Percentiles rank a stretch among this genome's conserved stretches.
These are phyloP conservation scores for Columba janthina DNA, from an alignment of 2,113 vertebrate species.

Conservation along the genomic window DNA sequence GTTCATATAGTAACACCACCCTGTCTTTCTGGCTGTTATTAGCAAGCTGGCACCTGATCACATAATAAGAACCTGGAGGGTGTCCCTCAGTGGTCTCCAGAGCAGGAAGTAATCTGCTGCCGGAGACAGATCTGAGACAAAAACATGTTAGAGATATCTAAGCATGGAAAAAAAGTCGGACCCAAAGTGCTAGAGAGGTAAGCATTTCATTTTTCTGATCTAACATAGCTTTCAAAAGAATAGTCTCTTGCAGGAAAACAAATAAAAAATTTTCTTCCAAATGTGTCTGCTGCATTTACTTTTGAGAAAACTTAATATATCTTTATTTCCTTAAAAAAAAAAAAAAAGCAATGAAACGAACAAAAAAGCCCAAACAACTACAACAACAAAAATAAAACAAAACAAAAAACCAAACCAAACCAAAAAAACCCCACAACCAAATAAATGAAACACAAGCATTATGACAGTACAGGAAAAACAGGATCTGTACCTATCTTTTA, in stretches of 20 bases:
- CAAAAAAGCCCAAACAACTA: too few species aligned
- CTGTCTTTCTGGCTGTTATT: not conserved
- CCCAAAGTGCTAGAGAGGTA: not conserved
- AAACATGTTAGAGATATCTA: not conserved
- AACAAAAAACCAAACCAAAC: too few species aligned
- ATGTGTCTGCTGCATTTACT: not conserved
- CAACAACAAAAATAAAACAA: too few species aligned
- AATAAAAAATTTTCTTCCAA: not conserved
- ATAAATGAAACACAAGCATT: too few species aligned
- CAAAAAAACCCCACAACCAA: too few species aligned
- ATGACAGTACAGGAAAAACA: not conserved
- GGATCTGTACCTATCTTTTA: not conserved
- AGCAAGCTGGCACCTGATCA: conserved; percentile 4
- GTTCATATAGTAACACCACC: not conserved
- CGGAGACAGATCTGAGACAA: not conserved
- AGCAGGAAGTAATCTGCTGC: not conserved
- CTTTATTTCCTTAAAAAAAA: not conserved
- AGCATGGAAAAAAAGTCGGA: not conserved
- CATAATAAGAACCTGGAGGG: not conserved
- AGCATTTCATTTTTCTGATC: not conserved
- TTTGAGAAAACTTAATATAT: not conserved
- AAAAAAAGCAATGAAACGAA: not conserved
- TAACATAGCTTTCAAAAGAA: not conserved
- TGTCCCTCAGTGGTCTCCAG: not conserved
- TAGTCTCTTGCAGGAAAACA: not conserved